Evolutionary conservation across 2,797 vertebrate species (phyloP), one percentile per base, ranked within the genome.

Genomic region (Mergus octosetaceus): DNA sequence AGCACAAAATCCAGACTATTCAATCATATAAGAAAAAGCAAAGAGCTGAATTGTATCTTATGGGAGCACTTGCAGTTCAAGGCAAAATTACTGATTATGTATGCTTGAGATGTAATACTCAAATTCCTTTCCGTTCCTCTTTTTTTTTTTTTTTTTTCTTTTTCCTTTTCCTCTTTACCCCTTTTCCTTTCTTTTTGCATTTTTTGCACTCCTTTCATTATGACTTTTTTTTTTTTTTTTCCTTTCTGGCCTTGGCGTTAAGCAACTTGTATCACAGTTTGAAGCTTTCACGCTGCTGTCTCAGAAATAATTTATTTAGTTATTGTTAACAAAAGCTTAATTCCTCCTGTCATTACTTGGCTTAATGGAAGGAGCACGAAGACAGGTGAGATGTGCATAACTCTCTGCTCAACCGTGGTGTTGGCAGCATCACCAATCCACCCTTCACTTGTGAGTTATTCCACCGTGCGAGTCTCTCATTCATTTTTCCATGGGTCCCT

Each of bases 91-190:
- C 28, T 77, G 54, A 12, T 16, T 85, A 2, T 7, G 10, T 11
- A 87, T 79, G 10, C 3, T 2, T 47, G 16, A 20, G 12, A 51
- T 16, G 24, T 30, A 25, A 62, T 64, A 7, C 68, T 34, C 41
- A 43, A 83, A 92, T 77, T 43, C 18, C 16, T n/a, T 18, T 2
- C 7, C 8, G 13, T 47, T 60, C 4, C 3, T 3, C 82, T 85
- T 36, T 20, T 2, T 2, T 7, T 58, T 62, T 34, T 34, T 61
- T 45, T 25, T 25, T 21, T 1, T 27, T 0, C 3, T 20, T 57
- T 11, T 9, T 57, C 38, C 16, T 6, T 1, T 1, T n/a, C 51
- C 0, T 8, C 22, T n/a, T 9, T 66, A 36, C 19, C 5, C 3
- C 1, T 19, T 56, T 51, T 11, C 6, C 13, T 28, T 20, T 9